phyloP scores from a whole-genome alignment of 2,888 invertebrate genomes.

The Synanthedon formicaeformis region DNA sequence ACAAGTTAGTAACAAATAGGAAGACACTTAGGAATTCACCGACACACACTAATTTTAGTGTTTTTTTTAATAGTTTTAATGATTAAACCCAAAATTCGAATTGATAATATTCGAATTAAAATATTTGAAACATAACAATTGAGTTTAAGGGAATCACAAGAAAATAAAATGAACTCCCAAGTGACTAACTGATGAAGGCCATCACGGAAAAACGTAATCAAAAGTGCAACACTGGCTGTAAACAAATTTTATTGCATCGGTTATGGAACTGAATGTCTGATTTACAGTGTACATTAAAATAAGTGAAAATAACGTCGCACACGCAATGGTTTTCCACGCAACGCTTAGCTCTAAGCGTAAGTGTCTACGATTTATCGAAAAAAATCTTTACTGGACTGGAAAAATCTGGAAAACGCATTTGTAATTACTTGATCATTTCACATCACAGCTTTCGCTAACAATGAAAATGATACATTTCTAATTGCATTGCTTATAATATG shows the following conservation, averaged over 20 bases:
- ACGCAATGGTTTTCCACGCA: conserved; percentile 51
- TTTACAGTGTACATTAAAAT: conserved; percentile 7
- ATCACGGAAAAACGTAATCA: too few relatives aligned
- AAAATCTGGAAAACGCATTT: conserved; percentile 46
- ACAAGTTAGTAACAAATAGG: too few relatives aligned
- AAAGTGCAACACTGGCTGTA: too few relatives aligned
- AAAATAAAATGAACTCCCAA: too few relatives aligned
- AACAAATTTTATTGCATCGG: neutral
- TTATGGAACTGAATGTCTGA: neutral
- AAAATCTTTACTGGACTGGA: conserved; percentile 42
- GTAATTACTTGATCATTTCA: conserved; percentile 45
- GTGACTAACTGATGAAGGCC: too few relatives aligned
- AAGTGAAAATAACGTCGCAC: conserved; percentile 47
- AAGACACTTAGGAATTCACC: too few relatives aligned
- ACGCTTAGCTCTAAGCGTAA: conserved; percentile 42
- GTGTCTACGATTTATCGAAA: conserved; percentile 36
- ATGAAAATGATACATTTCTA: conserved; percentile 28
- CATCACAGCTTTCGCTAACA: conserved; percentile 56
- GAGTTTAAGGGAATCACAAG: too few relatives aligned
- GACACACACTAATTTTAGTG: too few relatives aligned
- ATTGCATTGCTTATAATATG: conserved; percentile 18
- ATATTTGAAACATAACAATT: too few relatives aligned
- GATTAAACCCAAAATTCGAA: too few relatives aligned
- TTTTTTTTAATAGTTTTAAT: too few relatives aligned
- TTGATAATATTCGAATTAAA: too few relatives aligned